Conservation (phyloP, 2,797 vertebrate species). For the Manis javanica region DNA sequence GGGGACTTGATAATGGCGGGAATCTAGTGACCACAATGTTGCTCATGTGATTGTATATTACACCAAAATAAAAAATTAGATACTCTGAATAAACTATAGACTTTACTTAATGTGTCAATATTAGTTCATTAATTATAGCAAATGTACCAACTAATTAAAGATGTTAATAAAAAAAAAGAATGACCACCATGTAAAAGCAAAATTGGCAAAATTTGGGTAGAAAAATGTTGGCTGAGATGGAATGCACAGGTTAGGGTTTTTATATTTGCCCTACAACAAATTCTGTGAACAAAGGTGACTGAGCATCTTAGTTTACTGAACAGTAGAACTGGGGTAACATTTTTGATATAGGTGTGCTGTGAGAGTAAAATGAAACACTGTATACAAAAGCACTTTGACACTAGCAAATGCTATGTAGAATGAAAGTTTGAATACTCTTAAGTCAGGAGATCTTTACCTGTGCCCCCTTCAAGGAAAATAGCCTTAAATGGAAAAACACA, state of each 20-base stretch:
- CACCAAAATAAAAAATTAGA: not conserved
- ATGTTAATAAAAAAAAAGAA: not conserved
- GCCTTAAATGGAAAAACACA: not conserved
- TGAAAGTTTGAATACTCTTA: not conserved
- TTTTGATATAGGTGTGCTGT: slow-evolving; percentile 2
- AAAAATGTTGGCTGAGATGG: not conserved
- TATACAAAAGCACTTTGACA: not conserved
- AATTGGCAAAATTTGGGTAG: not conserved
- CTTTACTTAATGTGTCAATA: not conserved
- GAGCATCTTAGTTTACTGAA: not conserved
- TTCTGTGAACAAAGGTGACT: not conserved
- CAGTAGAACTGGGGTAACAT: not conserved
- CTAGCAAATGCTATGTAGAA: slow-evolving; percentile 38
- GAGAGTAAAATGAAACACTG: slow-evolving; percentile 3
- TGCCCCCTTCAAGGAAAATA: not conserved
- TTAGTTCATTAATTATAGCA: not conserved
- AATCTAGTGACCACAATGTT: too few species aligned
- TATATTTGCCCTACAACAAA: not conserved
- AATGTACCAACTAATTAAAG: not conserved
- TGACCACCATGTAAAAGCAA: slow-evolving; percentile 6
- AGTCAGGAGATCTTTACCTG: not conserved
- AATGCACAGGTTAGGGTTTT: not conserved
- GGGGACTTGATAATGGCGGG: too few species aligned
- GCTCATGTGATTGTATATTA: too few species aligned
- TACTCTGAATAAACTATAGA: slow-evolving; percentile 27